Evolutionary conservation across 2,797 vertebrate species (phyloP).

Genomic region (Siniperca obscura): DNA sequence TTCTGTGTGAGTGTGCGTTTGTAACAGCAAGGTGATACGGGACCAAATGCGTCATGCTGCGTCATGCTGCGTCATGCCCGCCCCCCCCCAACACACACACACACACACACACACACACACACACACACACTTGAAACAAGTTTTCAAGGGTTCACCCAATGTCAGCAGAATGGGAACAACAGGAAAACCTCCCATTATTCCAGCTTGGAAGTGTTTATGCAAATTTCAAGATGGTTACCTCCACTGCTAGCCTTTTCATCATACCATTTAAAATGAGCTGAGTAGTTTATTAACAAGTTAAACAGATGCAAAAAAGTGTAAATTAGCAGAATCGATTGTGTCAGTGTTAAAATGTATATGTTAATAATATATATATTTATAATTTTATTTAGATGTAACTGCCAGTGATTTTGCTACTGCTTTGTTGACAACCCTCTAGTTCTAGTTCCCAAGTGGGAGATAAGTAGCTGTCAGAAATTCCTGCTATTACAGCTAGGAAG

Average conservation of each 20-base stretch:
- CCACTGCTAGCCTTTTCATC: not conserved
- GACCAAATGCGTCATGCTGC: slow-evolving; percentile 49
- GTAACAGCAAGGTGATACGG: slow-evolving; percentile 26
- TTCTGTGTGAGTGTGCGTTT: not conserved
- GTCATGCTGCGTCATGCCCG: slow-evolving; percentile 17
- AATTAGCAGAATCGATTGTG: no score
- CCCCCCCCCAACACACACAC: not conserved
- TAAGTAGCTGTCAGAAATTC: not conserved
- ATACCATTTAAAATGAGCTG: not conserved
- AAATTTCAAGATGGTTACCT: not conserved
- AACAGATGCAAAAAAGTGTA: no score
- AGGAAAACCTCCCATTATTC: not conserved
- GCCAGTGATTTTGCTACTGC: not conserved
- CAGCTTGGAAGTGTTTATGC: not conserved
- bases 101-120: slow-evolving; percentile 4
- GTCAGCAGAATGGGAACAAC: not conserved
- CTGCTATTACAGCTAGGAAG: not conserved
- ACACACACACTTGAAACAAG: not conserved
- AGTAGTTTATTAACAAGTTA: not conserved
- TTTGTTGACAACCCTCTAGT: not conserved
- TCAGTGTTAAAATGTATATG: no score
- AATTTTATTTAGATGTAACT: no score
- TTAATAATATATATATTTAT: no score
- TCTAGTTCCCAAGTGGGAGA: not conserved
- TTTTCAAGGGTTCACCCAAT: not conserved